Percentiles rank a stretch among this genome's conserved stretches.
These are phyloP conservation scores for Eristalis arbustorum DNA, from an alignment of 2,888 invertebrate species.

Conservation along the genomic window DNA sequence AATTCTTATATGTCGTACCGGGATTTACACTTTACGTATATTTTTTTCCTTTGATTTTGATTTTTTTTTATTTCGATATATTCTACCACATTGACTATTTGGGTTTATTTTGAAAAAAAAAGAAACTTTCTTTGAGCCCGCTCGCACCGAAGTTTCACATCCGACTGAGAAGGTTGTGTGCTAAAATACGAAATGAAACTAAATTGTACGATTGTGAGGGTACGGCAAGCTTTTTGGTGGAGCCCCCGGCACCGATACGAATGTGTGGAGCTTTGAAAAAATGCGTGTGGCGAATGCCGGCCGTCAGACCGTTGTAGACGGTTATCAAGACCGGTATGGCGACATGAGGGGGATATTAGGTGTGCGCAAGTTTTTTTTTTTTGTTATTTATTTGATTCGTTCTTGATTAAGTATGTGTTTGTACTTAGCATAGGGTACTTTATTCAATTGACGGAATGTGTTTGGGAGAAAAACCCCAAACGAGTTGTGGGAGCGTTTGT, in stretches of 20 bases:
- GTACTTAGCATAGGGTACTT: conserved; percentile 23
- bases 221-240: conserved; percentile 44
- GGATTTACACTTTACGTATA: conserved; percentile 17
- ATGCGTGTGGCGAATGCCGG: conserved; percentile 5
- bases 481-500: background rate
- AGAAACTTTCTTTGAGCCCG: conserved; percentile 66
- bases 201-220: conserved; percentile 8
- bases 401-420: background rate
- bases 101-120: background rate
- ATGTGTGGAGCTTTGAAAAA: conserved; percentile 1
- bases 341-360: background rate
- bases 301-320: background rate
- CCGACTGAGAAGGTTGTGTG: conserved; percentile 73
- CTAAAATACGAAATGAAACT: conserved; percentile 34
- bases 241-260: background rate
- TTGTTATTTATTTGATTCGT: background rate
- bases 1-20: conserved; percentile 14
- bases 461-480: background rate
- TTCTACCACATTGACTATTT: conserved; percentile 9
- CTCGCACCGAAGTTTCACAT: conserved; percentile 76
- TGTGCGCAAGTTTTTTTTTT: background rate
- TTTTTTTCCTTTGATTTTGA: conserved; percentile 1
- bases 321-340: conserved; percentile 12
- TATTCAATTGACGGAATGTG: background rate
- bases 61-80: conserved; percentile 35